A percentile compares a stretch with the other conserved stretches of the same genome.
These are phyloP conservation scores for Enteromius mattozi DNA, from an alignment of 2,797 vertebrate species.

Conservation along the genomic window DNA sequence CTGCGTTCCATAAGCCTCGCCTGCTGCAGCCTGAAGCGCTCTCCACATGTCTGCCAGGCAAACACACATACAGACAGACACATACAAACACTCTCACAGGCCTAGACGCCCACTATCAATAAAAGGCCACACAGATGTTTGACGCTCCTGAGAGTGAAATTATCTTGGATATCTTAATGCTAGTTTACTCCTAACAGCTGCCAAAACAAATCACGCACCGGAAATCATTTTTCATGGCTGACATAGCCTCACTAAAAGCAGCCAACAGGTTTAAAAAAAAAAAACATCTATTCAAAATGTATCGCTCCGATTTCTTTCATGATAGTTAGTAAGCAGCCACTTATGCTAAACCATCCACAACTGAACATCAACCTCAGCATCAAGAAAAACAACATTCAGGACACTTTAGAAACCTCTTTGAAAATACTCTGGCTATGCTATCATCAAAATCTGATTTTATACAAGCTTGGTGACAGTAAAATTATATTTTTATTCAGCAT, in stretches of 20 bases:
- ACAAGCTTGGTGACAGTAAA: neutral
- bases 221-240: neutral
- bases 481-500: neutral
- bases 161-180: neutral
- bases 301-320: neutral
- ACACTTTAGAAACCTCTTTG: neutral
- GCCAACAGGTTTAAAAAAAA: neutral
- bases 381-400: no score
- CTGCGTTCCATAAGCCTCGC: constrained; percentile 72
- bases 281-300: neutral
- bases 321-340: neutral
- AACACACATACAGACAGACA: constrained; percentile 43
- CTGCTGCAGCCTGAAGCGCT: constrained; percentile 49
- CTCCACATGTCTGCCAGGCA: constrained; percentile 62
- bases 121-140: constrained; percentile 21
- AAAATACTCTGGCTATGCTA: neutral
- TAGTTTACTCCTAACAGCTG: neutral
- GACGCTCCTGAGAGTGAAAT: neutral
- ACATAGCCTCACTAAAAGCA: neutral
- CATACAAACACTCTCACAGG: constrained; percentile 26
- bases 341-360: neutral
- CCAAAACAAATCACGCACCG: neutral
- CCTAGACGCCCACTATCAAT: neutral
- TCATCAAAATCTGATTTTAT: no score
- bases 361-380: no score